Percentiles rank a stretch among this genome's conserved stretches.
Conservation (phyloP, 1,140 invertebrate genomes). For the Musca domestica region DNA sequence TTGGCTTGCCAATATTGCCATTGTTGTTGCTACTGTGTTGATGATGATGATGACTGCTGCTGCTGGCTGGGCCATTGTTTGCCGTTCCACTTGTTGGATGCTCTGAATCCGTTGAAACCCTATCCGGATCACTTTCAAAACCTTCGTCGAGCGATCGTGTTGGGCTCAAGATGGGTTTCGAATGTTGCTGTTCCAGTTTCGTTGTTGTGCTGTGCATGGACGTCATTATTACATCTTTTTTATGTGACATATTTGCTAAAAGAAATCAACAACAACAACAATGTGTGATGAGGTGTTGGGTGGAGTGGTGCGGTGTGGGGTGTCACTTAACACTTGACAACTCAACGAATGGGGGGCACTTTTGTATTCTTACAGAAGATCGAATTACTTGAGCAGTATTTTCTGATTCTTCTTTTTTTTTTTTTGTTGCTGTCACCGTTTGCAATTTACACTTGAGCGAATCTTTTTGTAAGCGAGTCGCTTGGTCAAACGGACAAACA, state of each 20-base stretch:
- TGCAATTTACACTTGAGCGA: constrained; percentile 6
- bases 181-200: constrained; percentile 50
- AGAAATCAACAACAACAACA: no score
- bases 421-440: no score
- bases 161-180: constrained; percentile 53
- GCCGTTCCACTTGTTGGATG: constrained; percentile 50
- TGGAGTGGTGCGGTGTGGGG: background rate
- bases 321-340: background rate
- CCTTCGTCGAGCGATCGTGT: constrained; percentile 55
- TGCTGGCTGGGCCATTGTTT: constrained; percentile 26
- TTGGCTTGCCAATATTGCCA: no score
- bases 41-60: no score
- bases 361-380: constrained; percentile 1
- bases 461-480: background rate
- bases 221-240: constrained; percentile 18
- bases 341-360: background rate
- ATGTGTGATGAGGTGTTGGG: no score
- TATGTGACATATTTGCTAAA: no score
- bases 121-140: constrained; percentile 56
- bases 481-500: no score
- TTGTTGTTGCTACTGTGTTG: constrained; percentile 14
- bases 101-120: constrained; percentile 54
- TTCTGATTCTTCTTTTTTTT: background rate
- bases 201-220: constrained; percentile 29
- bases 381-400: background rate